Conservation (phyloP, 2,888 invertebrate species). For the Tridacna crocea region DNA sequence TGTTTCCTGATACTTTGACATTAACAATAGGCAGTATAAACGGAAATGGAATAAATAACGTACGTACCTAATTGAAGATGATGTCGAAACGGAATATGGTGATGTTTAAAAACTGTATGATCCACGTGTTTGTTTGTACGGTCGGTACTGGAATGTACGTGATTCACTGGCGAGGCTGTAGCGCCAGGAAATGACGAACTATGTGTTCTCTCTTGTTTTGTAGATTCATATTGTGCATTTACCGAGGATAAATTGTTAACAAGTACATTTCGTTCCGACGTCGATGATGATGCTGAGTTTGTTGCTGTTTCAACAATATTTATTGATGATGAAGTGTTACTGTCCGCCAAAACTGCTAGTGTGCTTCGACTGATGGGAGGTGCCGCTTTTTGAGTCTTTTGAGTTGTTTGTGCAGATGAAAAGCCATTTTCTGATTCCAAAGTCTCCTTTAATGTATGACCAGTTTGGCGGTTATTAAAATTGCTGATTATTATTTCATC, state of each 20-base stretch:
- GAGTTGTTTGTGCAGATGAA: neutral
- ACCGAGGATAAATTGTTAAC: neutral
- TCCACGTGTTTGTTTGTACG: neutral
- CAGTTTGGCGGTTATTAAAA: neutral
- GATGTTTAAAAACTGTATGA: neutral
- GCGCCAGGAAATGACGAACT: neutral
- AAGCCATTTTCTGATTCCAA: neutral
- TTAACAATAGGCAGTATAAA: no score
- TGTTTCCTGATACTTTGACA: no score
- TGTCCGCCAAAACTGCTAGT: neutral
- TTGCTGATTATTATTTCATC: slow-evolving; percentile 16
- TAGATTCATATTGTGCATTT: neutral
- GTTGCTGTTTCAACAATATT: neutral
- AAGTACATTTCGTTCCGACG: neutral
- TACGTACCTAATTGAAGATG: slow-evolving; percentile 29
- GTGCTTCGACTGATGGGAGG: neutral
- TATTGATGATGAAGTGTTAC: neutral
- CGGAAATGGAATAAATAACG: neutral
- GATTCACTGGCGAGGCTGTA: neutral
- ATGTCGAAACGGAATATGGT: slow-evolving; percentile 23
- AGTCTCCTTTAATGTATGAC: neutral
- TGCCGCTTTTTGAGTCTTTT: neutral
- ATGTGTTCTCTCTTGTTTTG: neutral
- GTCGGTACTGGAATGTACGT: neutral
- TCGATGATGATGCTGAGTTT: neutral